phyloP scores from a whole-genome alignment of 1,140 invertebrate genomes.

The Lasioglossum baleicum region DNA sequence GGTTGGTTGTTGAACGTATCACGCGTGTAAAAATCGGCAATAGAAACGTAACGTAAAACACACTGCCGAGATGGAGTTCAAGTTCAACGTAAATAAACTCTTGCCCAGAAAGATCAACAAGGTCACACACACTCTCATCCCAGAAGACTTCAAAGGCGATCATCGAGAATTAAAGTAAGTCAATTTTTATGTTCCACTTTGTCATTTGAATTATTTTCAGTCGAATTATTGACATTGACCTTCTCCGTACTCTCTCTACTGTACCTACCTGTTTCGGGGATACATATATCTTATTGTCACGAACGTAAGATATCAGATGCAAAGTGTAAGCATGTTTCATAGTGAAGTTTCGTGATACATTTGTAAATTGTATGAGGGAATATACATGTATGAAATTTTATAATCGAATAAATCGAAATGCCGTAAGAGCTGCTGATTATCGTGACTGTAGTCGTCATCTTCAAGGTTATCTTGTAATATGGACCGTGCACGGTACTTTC shows the following conservation, averaged over 20 bases:
- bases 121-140: slow-evolving; percentile 82
- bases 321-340: not conserved
- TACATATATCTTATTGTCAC: not conserved
- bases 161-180: slow-evolving; percentile 82
- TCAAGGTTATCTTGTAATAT: slow-evolving; percentile 50
- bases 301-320: not conserved
- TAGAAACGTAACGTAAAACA: not conserved
- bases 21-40: not conserved
- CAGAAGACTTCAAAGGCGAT: slow-evolving; percentile 83
- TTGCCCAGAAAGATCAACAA: slow-evolving; percentile 82
- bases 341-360: not conserved
- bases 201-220: not conserved
- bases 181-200: not conserved
- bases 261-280: not conserved
- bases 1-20: slow-evolving; percentile 2
- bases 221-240: not conserved
- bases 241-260: not conserved
- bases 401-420: not conserved
- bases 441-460: slow-evolving; percentile 31
- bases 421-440: slow-evolving; percentile 34
- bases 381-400: not conserved
- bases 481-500: slow-evolving; percentile 33
- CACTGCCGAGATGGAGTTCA: slow-evolving; percentile 81
- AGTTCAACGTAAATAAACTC: slow-evolving; percentile 82
- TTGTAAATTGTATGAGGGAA: no score